Evolutionary conservation across 2,888 invertebrate species (phyloP).

Genomic region (Rambutsinella grinnellia): DNA sequence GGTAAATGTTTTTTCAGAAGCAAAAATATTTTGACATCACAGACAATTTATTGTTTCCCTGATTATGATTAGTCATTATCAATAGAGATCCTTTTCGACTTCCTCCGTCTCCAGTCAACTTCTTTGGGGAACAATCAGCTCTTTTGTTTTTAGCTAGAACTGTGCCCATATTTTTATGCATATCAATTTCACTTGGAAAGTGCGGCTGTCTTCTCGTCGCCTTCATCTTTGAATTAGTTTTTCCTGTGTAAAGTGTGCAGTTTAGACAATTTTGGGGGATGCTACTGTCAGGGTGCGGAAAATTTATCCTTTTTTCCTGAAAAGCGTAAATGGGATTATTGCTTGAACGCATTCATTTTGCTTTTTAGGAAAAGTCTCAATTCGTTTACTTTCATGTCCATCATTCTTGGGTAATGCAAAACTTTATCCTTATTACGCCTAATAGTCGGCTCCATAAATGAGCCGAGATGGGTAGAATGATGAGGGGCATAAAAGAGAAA

Average conservation of each 20-base stretch:
- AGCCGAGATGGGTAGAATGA: not conserved
- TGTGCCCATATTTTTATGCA: not conserved
- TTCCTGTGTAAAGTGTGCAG: not conserved
- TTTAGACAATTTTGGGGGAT: too few relatives aligned
- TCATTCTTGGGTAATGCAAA: not conserved
- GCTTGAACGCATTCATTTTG: too few relatives aligned
- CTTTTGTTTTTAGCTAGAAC: not conserved
- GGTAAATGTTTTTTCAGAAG: not conserved
- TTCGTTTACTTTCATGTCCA: not conserved
- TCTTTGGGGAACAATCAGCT: not conserved
- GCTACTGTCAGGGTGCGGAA: too few relatives aligned
- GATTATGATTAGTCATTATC: slow-evolving; percentile 18
- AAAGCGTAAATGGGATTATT: too few relatives aligned
- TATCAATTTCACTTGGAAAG: not conserved
- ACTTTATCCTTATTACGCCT: not conserved
- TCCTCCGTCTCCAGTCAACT: not conserved
- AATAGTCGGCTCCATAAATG: not conserved
- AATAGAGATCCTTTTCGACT: not conserved
- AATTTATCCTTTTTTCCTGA: not conserved
- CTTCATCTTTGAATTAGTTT: not conserved
- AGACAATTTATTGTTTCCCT: slow-evolving; percentile 53
- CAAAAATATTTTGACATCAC: slow-evolving; percentile 44
- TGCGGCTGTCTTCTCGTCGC: not conserved
- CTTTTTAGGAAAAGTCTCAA: not conserved
- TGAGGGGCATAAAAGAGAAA: slow-evolving; percentile 32